Percentiles rank a stretch among this genome's conserved stretches.
Evolutionary conservation across 2,113 vertebrate species (phyloP).

Genomic region (Leptodactylus fuscus): DNA sequence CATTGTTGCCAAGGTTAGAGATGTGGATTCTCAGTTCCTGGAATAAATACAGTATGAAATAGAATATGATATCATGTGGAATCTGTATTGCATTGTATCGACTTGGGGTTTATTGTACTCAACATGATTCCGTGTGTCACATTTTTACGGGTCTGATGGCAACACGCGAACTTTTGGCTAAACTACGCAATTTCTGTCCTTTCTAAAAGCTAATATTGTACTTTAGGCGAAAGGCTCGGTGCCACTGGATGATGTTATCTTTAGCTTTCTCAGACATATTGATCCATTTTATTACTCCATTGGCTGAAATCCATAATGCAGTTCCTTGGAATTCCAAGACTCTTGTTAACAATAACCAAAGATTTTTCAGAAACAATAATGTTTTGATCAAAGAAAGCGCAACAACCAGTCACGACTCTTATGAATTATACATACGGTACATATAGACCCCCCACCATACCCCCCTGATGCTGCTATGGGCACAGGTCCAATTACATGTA

Average conservation of each 20-base stretch:
- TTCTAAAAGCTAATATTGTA: neutral
- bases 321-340: conserved; percentile 20
- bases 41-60: conserved; percentile 21
- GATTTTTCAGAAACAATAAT: conserved; percentile 13
- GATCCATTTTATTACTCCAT: conserved; percentile 17
- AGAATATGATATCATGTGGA: neutral
- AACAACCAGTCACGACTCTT: neutral
- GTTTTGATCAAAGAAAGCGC: conserved; percentile 11
- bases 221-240: neutral
- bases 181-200: neutral
- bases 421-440: neutral
- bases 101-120: neutral
- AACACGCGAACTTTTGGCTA: neutral
- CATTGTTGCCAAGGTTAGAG: conserved; percentile 10
- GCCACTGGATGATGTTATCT: neutral
- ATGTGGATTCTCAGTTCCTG: conserved; percentile 12
- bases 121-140: neutral
- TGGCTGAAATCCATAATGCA: conserved; percentile 20
- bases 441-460: no score
- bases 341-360: conserved; percentile 32
- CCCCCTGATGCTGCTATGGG: neutral
- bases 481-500: neutral
- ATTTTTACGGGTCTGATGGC: neutral
- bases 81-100: neutral
- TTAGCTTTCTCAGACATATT: conserved; percentile 19